Conservation (phyloP, 2,113 vertebrate genomes). For the Protomyctophum bolini region DNA sequence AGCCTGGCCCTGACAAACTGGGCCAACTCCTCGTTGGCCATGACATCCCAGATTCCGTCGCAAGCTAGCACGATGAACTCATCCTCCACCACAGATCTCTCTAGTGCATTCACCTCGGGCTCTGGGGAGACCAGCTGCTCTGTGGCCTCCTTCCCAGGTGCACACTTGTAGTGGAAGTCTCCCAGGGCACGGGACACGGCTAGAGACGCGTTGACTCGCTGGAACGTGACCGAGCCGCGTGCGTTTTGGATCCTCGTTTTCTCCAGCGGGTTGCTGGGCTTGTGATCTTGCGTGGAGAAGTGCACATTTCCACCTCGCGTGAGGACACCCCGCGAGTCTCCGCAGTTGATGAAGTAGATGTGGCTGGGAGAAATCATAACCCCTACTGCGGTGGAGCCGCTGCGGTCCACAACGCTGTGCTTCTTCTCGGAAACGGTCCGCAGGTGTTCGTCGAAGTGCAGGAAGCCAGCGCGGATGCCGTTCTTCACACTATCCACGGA, state of each 20-base stretch:
- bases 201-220: conserved; percentile 89
- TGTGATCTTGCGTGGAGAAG: conserved; percentile 93
- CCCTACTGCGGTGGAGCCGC: conserved; percentile 89
- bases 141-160: conserved; percentile 90
- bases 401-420: conserved; percentile 86
- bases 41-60: conserved; percentile 94
- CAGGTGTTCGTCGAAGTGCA: conserved; percentile 93
- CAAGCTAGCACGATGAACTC: conserved; percentile 91
- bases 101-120: conserved; percentile 89
- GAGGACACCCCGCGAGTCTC: conserved; percentile 88
- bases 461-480: conserved; percentile 91
- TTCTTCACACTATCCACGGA: conserved; percentile 89
- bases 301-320: conserved; percentile 87
- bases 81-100: conserved; percentile 85
- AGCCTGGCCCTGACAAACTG: conserved; percentile 90
- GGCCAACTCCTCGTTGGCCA: conserved; percentile 93
- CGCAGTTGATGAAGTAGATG: conserved; percentile 91
- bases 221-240: conserved; percentile 88
- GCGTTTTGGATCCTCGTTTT: conserved; percentile 79
- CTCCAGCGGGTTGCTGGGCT: conserved; percentile 89
- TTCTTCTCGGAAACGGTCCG: conserved; percentile 90
- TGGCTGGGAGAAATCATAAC: conserved; percentile 88
- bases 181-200: conserved; percentile 91
- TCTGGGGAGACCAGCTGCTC: conserved; percentile 93
- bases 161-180: conserved; percentile 93